phyloP scores from a whole-genome alignment of 92 coral and sea anemone genomes.

The Heteractis magnifica region DNA sequence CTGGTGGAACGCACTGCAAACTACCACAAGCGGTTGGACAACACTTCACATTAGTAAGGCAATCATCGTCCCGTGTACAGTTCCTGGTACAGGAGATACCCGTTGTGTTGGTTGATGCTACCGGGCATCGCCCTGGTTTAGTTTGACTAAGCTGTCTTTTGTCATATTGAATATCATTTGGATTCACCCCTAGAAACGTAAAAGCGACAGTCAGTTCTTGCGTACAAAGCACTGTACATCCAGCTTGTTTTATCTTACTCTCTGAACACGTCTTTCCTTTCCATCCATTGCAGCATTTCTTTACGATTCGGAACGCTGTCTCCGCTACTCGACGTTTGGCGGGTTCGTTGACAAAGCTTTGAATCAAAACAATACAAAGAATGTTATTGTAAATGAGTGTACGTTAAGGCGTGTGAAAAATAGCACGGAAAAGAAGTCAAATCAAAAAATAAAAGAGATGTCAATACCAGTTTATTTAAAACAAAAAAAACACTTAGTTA shows the following conservation, averaged over 20 bases:
- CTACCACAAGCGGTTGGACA: constrained; percentile 22
- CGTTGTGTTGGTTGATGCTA: background rate
- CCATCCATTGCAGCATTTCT: constrained; percentile 72
- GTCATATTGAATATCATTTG: background rate
- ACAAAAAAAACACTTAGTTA: too few relatives aligned
- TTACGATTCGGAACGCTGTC: constrained; percentile 39
- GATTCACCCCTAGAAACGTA: background rate
- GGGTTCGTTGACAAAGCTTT: constrained; percentile 52
- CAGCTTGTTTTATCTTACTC: constrained; percentile 34
- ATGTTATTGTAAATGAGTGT: background rate
- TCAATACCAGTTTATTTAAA: too few relatives aligned
- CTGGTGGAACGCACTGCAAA: constrained; percentile 7
- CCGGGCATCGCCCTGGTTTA: constrained; percentile 26
- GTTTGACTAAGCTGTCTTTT: background rate
- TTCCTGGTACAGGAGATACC: background rate
- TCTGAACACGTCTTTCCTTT: constrained; percentile 56
- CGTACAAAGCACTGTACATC: background rate
- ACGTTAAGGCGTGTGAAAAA: too few relatives aligned
- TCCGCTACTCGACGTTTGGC: constrained; percentile 43
- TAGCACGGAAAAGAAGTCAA: too few relatives aligned
- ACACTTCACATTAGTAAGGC: constrained; percentile 11
- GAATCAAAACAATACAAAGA: background rate
- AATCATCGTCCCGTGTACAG: constrained; percentile 17
- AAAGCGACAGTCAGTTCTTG: background rate
- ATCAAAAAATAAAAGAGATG: too few relatives aligned